Evolutionary conservation across 2,888 invertebrate genomes (phyloP).

Genomic region (Microctonus hyperodae): DNA sequence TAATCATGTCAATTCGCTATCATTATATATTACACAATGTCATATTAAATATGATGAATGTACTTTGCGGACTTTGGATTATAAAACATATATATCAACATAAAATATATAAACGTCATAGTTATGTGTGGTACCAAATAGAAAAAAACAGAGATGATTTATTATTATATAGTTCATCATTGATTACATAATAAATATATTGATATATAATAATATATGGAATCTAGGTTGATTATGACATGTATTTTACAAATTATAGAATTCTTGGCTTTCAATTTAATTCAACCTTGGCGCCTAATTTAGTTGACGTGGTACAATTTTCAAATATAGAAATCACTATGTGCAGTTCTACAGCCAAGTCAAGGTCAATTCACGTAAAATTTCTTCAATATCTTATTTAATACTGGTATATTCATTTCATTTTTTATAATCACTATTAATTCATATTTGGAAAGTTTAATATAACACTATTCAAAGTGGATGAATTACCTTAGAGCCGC

Average conservation of each 20-base stretch:
- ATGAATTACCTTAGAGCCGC: constrained; percentile 73
- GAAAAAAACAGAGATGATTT: background rate
- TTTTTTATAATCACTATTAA: constrained; percentile 12
- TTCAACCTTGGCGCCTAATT: constrained; percentile 62
- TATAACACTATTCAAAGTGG: background rate
- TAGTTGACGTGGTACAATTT: constrained; percentile 58
- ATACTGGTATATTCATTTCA: background rate
- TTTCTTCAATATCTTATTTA: background rate
- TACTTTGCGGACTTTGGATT: constrained; percentile 3
- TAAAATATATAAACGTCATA: background rate
- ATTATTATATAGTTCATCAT: background rate
- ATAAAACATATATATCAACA: background rate
- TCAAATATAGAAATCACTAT: constrained; percentile 54
- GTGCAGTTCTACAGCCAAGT: constrained; percentile 38
- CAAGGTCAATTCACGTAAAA: constrained; percentile 32
- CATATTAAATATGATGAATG: background rate
- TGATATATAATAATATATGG: constrained; percentile 13
- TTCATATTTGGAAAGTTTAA: constrained; percentile 19
- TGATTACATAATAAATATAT: constrained; percentile 2
- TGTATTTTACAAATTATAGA: constrained; percentile 35
- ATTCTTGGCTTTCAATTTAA: constrained; percentile 56
- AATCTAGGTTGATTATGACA: constrained; percentile 36
- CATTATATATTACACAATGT: background rate
- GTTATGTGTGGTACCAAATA: background rate
- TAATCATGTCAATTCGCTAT: background rate